Evolutionary conservation across 2,888 invertebrate genomes (phyloP).

Genomic region (Drosophila rubida): DNA sequence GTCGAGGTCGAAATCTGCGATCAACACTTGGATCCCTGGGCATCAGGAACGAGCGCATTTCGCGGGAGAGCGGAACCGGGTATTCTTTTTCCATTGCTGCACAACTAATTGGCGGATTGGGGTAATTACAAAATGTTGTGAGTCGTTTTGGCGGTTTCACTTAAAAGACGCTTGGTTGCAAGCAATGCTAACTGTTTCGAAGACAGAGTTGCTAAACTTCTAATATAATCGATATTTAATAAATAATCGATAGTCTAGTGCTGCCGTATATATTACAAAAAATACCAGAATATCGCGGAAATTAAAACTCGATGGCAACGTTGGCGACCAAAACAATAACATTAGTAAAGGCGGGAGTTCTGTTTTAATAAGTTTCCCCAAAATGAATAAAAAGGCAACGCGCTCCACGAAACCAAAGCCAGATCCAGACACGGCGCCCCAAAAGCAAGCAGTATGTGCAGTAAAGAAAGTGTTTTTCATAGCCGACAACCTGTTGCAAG

Average conservation of each 20-base stretch:
- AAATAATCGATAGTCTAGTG: not conserved
- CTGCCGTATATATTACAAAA: not conserved
- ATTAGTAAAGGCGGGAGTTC: conserved; percentile 48
- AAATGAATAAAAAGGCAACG: conserved; percentile 71
- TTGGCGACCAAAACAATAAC: conserved; percentile 1
- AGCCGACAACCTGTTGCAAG: conserved; percentile 63
- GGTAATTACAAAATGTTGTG: not conserved
- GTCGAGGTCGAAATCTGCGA: conserved; percentile 78
- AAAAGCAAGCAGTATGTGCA: conserved; percentile 36
- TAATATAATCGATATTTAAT: not conserved
- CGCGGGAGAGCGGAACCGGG: conserved; percentile 38
- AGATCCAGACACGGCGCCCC: conserved; percentile 42
- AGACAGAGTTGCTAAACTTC: not conserved
- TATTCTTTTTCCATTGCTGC: conserved; percentile 30
- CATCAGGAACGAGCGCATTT: conserved; percentile 78
- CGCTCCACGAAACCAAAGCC: conserved; percentile 60
- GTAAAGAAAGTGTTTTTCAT: conserved; percentile 77
- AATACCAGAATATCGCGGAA: not conserved
- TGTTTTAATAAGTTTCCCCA: conserved; percentile 4
- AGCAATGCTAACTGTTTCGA: conserved; percentile 25
- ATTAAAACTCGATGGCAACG: not conserved
- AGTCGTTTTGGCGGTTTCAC: conserved; percentile 50
- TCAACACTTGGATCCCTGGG: conserved; percentile 82
- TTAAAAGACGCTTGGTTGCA: conserved; percentile 42
- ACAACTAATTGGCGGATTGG: not conserved